These are phyloP conservation scores for Drosophila ercepeae DNA, from an alignment of 1,140 invertebrate genomes.

Conservation along the genomic window DNA sequence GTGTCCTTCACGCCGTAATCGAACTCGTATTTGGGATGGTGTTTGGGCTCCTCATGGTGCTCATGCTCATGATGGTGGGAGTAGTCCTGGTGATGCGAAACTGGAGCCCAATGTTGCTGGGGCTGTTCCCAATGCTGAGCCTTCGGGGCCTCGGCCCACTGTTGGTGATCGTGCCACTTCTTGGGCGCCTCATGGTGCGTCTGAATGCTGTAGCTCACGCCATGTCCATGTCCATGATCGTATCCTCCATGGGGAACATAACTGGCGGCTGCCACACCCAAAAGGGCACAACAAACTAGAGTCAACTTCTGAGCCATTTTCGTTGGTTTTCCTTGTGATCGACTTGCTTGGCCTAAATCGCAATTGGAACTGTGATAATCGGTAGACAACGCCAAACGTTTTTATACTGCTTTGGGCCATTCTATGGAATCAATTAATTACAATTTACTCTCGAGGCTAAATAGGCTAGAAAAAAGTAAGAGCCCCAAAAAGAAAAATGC, in stretches of 20 bases:
- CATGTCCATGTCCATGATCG: constrained; percentile 46
- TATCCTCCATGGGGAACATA: constrained; percentile 45
- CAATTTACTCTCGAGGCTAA: constrained; percentile 59
- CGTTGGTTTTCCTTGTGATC: constrained; percentile 10
- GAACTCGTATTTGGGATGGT: constrained; percentile 88
- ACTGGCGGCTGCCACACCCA: constrained; percentile 39
- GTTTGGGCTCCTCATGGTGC: constrained; percentile 49
- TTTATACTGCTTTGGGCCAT: constrained; percentile 62
- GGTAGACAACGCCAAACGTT: constrained; percentile 16
- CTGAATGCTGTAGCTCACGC: constrained; percentile 50
- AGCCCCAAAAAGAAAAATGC: constrained; percentile 50
- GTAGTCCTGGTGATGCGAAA: constrained; percentile 6
- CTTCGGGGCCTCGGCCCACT: constrained; percentile 37
- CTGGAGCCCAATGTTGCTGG: constrained; percentile 41
- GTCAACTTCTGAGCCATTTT: constrained; percentile 49
- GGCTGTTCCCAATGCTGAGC: constrained; percentile 19
- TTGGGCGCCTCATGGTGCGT: constrained; percentile 64
- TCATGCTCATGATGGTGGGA: constrained; percentile 12
- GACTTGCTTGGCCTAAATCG: constrained; percentile 48
- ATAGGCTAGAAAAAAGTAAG: constrained; percentile 69
- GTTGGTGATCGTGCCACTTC: constrained; percentile 56
- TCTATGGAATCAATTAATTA: constrained; percentile 60
- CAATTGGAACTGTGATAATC: constrained; percentile 57
- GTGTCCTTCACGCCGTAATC: constrained; percentile 90
- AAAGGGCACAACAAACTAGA: constrained; percentile 43